Percentiles rank a stretch among this genome's conserved stretches.
Conservation (phyloP, 2,797 vertebrate species). For the Huso huso region DNA sequence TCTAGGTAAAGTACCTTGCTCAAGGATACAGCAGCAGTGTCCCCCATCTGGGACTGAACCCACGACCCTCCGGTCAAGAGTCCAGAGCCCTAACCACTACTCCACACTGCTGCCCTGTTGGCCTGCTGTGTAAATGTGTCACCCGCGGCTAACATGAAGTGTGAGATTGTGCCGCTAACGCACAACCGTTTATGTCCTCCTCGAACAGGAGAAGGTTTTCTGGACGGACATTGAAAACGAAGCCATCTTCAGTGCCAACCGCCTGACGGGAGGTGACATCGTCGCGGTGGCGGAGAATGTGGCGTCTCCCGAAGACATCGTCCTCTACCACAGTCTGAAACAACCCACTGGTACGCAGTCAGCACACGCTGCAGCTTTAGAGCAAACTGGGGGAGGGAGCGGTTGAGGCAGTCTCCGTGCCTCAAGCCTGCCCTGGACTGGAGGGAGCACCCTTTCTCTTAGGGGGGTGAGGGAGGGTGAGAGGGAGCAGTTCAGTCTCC, state of each 20-base stretch:
- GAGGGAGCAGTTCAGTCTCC: too few species aligned
- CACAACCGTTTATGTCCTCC: background rate
- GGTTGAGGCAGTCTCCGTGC: too few species aligned
- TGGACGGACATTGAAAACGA: constrained; percentile 65
- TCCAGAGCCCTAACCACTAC: too few species aligned
- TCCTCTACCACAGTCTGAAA: constrained; percentile 68
- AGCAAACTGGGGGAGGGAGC: background rate
- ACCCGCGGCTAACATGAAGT: background rate
- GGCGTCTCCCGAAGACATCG: constrained; percentile 61
- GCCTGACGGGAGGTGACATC: constrained; percentile 64
- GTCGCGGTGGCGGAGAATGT: constrained; percentile 51
- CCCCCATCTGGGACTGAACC: too few species aligned
- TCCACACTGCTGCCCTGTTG: too few species aligned
- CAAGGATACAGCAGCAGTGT: too few species aligned
- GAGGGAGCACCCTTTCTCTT: too few species aligned
- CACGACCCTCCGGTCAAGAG: too few species aligned
- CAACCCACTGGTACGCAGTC: constrained; percentile 63
- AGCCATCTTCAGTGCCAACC: constrained; percentile 72
- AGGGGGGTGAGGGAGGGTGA: too few species aligned
- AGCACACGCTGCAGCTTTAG: background rate
- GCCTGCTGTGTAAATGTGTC: background rate
- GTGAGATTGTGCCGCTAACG: background rate
- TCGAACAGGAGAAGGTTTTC: constrained; percentile 71
- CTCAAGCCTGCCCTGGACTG: too few species aligned
- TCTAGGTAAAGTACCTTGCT: too few species aligned